Evolutionary conservation across 2,888 invertebrate genomes (phyloP).

Genomic region (Odontocerum albicorne): DNA sequence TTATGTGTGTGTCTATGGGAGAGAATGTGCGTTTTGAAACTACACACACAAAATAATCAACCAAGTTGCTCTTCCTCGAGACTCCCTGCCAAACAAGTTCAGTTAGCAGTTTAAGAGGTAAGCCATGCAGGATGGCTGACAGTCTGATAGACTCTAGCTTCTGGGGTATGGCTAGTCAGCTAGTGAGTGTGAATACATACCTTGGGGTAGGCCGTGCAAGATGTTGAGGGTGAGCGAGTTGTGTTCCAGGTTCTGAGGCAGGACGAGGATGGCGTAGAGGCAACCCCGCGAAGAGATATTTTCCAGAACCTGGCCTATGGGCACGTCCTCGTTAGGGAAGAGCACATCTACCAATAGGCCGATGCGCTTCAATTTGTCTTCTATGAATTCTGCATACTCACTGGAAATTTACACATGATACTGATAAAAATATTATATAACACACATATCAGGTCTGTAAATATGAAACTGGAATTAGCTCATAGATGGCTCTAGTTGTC

Average conservation of each 20-base stretch:
- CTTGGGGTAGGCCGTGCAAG: constrained; percentile 87
- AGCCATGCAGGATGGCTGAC: no score
- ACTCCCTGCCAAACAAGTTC: no score
- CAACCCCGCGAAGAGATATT: constrained; percentile 89
- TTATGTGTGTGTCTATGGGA: no score
- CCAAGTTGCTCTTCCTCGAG: no score
- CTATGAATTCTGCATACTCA: constrained; percentile 87
- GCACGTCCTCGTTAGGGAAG: constrained; percentile 90
- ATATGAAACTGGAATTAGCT: neutral
- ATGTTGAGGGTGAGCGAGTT: constrained; percentile 88
- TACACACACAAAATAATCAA: no score
- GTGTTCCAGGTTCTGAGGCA: constrained; percentile 82
- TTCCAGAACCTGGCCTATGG: constrained; percentile 76
- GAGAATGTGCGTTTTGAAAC: no score
- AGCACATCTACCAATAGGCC: constrained; percentile 83
- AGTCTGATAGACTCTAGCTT: neutral
- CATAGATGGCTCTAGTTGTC: neutral
- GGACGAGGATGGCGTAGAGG: constrained; percentile 85
- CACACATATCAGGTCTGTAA: neutral
- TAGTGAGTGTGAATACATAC: constrained; percentile 60
- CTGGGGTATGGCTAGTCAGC: no score
- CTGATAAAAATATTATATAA: neutral
- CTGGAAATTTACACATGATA: constrained; percentile 46
- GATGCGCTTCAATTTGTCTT: constrained; percentile 73
- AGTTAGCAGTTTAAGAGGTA: no score